Evolutionary conservation across 2,888 invertebrate genomes (phyloP), one percentile per base, ranked within the genome.

Genomic region (Pecten maximus): DNA sequence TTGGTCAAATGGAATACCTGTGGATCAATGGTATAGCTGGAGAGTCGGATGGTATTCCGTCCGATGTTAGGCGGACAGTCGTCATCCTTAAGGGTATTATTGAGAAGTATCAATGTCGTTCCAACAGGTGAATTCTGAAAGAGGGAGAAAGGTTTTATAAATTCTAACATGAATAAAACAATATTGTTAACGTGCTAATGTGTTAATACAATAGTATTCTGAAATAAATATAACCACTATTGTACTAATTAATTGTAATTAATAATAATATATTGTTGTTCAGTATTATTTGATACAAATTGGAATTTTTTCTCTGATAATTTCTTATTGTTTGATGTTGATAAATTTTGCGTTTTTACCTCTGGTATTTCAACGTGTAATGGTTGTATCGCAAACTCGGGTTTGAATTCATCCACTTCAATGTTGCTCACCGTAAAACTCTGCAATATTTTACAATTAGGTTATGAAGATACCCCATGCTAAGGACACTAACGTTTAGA

Each of bases 401-500:
- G 74, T 74, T 28, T 2, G 15, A 74, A 74, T 74, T 74, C 74
- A 74, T 74, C 74, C 74, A 74, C 74, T 74, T 74, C 74, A 28
- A 35, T 8, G 35, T 74, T 74, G 35, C 28, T 74, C 35, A 74
- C 74, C 12, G 74, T 74, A 74, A 74, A 74, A 35, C 35, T 74
- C 74, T 74, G 35, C 28, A 74, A 74, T 35, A 74, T 74, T n/a
- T 54, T 3, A 19, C 23, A n/a, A 54, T 6, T 19, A n/a, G n/a
- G n/a, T n/a, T n/a, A n/a, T n/a, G n/a, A n/a, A n/a, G n/a, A n/a
- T n/a, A n/a, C n/a, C n/a, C n/a, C n/a, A n/a, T n/a, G n/a, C n/a
- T n/a, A n/a, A n/a, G n/a, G n/a, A n/a, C n/a, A n/a, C n/a, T n/a
- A n/a, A n/a, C n/a, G n/a, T n/a, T n/a, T n/a, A n/a, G n/a, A n/a